These are phyloP conservation scores for Drosophila ficusphila DNA, from an alignment of 1,140 invertebrate species.

Conservation along the genomic window DNA sequence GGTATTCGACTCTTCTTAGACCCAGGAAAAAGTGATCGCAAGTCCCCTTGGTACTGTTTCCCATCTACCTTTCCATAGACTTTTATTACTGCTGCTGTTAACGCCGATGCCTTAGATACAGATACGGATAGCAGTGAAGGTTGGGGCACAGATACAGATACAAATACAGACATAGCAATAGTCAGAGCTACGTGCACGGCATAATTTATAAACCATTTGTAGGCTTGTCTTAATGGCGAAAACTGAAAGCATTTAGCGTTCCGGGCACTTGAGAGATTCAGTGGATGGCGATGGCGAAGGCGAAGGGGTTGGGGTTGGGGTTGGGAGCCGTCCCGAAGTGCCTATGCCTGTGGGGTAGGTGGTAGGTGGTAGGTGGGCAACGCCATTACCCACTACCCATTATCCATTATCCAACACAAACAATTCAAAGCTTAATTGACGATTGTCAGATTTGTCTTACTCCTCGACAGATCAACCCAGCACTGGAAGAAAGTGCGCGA, in stretches of 20 bases:
- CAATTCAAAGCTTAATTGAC: slow-evolving; percentile 64
- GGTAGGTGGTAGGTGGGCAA: not conserved
- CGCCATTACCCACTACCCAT: not conserved
- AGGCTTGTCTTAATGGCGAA: slow-evolving; percentile 78
- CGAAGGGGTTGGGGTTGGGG: not conserved
- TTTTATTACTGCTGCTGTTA: slow-evolving; percentile 25
- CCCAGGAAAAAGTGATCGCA: not conserved
- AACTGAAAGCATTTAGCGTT: slow-evolving; percentile 70
- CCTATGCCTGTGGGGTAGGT: too few relatives aligned
- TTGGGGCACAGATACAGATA: slow-evolving; percentile 19
- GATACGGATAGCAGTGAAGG: slow-evolving; percentile 33
- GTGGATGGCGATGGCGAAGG: not conserved
- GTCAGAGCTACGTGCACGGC: slow-evolving; percentile 58
- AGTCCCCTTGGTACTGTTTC: not conserved
- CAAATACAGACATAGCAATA: slow-evolving; percentile 24
- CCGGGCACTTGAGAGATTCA: slow-evolving; percentile 58
- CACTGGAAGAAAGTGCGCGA: slow-evolving; percentile 43
- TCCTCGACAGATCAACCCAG: not conserved
- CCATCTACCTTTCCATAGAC: slow-evolving; percentile 5
- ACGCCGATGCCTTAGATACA: slow-evolving; percentile 29
- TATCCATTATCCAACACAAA: slow-evolving; percentile 44
- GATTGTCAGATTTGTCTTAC: slow-evolving; percentile 42
- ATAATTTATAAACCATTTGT: slow-evolving; percentile 73
- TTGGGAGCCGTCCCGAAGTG: not conserved
- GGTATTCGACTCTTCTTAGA: too few relatives aligned